A percentile compares a stretch with the other conserved stretches of the same genome.
These are phyloP conservation scores for Oscheius sp. DNA, from an alignment of 1,140 invertebrate genomes.

Conservation along the genomic window DNA sequence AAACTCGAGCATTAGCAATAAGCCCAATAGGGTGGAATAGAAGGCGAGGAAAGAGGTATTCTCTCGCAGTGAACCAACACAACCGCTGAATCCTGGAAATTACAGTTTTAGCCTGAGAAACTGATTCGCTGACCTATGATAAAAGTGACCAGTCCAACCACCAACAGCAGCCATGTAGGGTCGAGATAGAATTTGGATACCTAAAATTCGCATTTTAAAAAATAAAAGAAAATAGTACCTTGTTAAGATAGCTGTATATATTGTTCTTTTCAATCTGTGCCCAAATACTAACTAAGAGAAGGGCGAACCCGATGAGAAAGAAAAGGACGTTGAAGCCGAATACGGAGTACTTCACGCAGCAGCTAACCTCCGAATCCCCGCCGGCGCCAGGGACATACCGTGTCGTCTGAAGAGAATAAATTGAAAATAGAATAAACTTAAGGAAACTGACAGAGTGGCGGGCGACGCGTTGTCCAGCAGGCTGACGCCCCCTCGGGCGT, in stretches of 20 bases:
- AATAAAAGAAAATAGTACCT: conserved; percentile 5
- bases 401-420: not conserved
- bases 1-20: conserved; percentile 84
- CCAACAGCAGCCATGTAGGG: conserved; percentile 89
- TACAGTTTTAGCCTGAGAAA: not conserved
- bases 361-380: conserved; percentile 77
- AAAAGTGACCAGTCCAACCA: conserved; percentile 83
- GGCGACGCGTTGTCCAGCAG: conserved; percentile 18
- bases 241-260: conserved; percentile 79
- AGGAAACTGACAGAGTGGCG: conserved; percentile 16
- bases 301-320: conserved; percentile 73
- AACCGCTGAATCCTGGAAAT: conserved; percentile 67
- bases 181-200: conserved; percentile 79
- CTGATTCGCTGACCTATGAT: conserved; percentile 71
- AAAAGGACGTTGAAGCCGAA: conserved; percentile 95
- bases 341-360: conserved; percentile 92
- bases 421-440: not conserved
- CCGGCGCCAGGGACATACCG: conserved; percentile 31
- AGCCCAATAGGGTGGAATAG: conserved; percentile 85
- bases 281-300: conserved; percentile 79
- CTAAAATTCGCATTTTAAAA: conserved; percentile 61
- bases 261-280: conserved; percentile 95
- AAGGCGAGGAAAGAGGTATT: conserved; percentile 76
- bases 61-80: conserved; percentile 83
- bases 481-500: conserved; percentile 4